phyloP scores from a whole-genome alignment of 2,113 vertebrate species.

The Taurulus bubalis region DNA sequence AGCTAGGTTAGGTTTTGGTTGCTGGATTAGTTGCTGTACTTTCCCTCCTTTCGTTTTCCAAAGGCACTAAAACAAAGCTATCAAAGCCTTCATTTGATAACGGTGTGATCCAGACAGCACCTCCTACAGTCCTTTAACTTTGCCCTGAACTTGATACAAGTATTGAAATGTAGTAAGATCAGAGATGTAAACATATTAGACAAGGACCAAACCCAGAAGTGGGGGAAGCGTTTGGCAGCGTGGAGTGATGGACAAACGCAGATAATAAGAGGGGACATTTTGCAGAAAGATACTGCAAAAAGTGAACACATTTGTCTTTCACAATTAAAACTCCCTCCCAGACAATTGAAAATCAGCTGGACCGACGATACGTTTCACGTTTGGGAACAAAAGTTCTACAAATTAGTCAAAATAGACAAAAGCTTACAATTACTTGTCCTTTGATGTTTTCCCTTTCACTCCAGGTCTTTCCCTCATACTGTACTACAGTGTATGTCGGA shows the following conservation, averaged over 20 bases:
- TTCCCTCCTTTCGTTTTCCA: constrained; percentile 57
- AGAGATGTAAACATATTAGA: constrained; percentile 72
- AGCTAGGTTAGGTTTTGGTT: constrained; percentile 72
- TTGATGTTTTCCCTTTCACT: constrained; percentile 68
- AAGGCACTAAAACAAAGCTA: constrained; percentile 64
- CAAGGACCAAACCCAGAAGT: constrained; percentile 26
- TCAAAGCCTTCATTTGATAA: constrained; percentile 3
- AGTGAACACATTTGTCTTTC: constrained; percentile 27
- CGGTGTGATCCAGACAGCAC: constrained; percentile 47
- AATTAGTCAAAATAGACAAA: constrained; percentile 22
- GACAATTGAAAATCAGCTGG: constrained; percentile 15
- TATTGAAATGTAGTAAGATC: constrained; percentile 48
- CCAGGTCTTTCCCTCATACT: constrained; percentile 51
- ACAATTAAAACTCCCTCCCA: background rate
- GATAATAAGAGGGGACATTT: constrained; percentile 5
- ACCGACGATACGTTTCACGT: background rate
- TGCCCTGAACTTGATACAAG: constrained; percentile 56
- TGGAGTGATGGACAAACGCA: constrained; percentile 44
- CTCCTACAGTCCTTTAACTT: constrained; percentile 40
- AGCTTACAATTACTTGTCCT: constrained; percentile 41
- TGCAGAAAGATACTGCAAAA: constrained; percentile 14
- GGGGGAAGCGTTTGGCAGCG: constrained; percentile 24
- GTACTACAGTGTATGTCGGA: constrained; percentile 19
- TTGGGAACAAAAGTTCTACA: constrained; percentile 36
- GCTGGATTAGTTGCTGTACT: constrained; percentile 58